Conservation (phyloP, 2,888 invertebrate species). For the Xiphydria camelus region DNA sequence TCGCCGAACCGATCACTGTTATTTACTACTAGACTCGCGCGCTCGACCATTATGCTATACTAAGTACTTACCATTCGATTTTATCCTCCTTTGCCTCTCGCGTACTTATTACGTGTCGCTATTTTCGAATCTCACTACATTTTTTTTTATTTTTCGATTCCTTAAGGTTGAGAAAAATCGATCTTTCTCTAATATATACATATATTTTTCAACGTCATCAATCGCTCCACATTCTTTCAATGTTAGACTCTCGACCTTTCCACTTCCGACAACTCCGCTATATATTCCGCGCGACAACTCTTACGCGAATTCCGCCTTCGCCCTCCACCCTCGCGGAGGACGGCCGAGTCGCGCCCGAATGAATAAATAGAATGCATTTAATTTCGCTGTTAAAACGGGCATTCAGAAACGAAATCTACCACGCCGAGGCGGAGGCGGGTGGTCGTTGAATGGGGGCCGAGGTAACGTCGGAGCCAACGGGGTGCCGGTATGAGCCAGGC, state of each 20-base stretch:
- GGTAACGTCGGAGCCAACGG: neutral
- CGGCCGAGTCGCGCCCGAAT: constrained; percentile 18
- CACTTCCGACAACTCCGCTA: too few relatives aligned
- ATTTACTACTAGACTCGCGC: too few relatives aligned
- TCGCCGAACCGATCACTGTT: too few relatives aligned
- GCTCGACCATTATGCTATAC: too few relatives aligned
- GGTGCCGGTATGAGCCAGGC: constrained; percentile 8
- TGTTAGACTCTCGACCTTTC: too few relatives aligned
- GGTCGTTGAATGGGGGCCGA: neutral
- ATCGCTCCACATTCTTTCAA: neutral
- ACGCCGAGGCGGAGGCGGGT: neutral
- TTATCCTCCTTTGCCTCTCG: too few relatives aligned
- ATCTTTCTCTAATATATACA: too few relatives aligned
- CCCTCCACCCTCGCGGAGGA: neutral
- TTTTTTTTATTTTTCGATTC: too few relatives aligned
- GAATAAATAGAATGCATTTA: constrained; percentile 35
- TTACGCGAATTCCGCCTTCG: neutral
- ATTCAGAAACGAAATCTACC: constrained; percentile 25
- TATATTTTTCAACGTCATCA: neutral
- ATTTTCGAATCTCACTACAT: too few relatives aligned
- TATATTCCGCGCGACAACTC: neutral
- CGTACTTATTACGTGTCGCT: too few relatives aligned
- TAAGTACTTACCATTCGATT: too few relatives aligned
- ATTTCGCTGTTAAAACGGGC: constrained; percentile 33
- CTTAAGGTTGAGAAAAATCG: too few relatives aligned